Base-by-base conservation (phyloP, 2,888 invertebrate genomes). In the Meghimatium bilineatum region DNA sequence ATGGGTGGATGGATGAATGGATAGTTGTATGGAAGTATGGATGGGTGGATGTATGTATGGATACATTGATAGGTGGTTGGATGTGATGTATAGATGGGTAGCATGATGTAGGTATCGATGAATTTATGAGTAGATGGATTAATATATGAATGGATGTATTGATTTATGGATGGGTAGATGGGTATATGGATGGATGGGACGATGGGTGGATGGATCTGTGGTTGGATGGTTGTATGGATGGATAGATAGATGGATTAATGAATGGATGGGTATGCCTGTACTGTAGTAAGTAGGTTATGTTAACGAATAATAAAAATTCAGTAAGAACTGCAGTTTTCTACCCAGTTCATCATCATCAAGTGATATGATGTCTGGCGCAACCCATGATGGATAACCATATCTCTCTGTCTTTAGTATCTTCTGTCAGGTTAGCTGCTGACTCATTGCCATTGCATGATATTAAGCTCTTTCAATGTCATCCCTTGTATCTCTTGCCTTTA, bases 21-120 rank as follows among this genome's bases (percentile, higher is more conserved):
- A 63, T 63, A 29, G n/a, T 29, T 63, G 63, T 63, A 63, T 63
- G 29, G n/a, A 5, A 12, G 69, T 36, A 20, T 69, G 69, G 34
- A 69, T 69, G 69, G 34, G 14, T 69, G 36, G 14, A 32, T 69
- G 69, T 29, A 63, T 63, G 69, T 69, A 36, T 69, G 69, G 34
- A 36, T 69, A 36, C 34, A 69, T 69, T 12, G 34, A 20, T 34
- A 20, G 34, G 36, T 69, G 69, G 34, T 3, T 69, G 69, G 10
- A 20, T 34, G 69, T 63, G 5, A n/a, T 60, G 29, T 63, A 63
- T 63, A 20, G 29, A 34, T 69, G 36, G 29, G 32, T 67, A 20
- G 29, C 29, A 32, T 8, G 29, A 67, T 69, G 36, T 69, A 69
- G 34, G 36, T 69, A 69, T 69, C 20, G 34, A 34, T 69, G 20